Evolutionary conservation across 2,797 vertebrate genomes (phyloP), one percentile per base, ranked within the genome.

Genomic region (Cacajao melanocephalus): DNA sequence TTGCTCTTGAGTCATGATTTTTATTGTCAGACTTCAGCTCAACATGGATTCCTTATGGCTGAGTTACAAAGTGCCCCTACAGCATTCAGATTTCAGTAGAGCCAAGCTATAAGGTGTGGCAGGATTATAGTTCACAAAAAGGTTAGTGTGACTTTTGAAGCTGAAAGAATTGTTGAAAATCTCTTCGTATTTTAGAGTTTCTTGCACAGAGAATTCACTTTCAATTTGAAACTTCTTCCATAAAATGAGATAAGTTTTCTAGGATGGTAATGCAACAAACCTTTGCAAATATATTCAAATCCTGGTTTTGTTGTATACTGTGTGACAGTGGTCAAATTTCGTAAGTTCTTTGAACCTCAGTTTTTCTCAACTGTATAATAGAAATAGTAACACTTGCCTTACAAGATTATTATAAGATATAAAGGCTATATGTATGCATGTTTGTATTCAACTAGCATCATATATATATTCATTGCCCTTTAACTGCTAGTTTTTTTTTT

Each of bases 41-140:
- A 96, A 96, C 82, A 96, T 89, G 92, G 80, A 94, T 72, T 97
- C 81, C 93, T 98, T 96, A 84, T 92, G 92, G 36, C 75, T 97
- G 95, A 97, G 76, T 96, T 98, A 50, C 50, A 92, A 96, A 84
- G 48, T 95, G 83, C 13, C 78, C 57, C 24, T 82, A n/a, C 15
- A 83, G 36, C 28, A 85, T 89, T 98, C 88, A 85, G 92, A 20
- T 87, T 88, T 96, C 78, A 5, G 46, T 80, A 64, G 75, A 87
- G 41, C 72, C 92, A 97, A 50, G 15, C 41, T 81, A 78, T 52
- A 44, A 96, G 94, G 57, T 96, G 20, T 67, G 72, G 46, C 67
- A 72, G 20, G 24, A 85, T 12, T 93, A 73, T 57, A 88, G 33
- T 88, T 95, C 72, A 79, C 17, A 48, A 41, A 76, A 94, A 46